These are phyloP conservation scores for Eugnorisma glareosa DNA, from an alignment of 2,888 invertebrate species.

Conservation along the genomic window DNA sequence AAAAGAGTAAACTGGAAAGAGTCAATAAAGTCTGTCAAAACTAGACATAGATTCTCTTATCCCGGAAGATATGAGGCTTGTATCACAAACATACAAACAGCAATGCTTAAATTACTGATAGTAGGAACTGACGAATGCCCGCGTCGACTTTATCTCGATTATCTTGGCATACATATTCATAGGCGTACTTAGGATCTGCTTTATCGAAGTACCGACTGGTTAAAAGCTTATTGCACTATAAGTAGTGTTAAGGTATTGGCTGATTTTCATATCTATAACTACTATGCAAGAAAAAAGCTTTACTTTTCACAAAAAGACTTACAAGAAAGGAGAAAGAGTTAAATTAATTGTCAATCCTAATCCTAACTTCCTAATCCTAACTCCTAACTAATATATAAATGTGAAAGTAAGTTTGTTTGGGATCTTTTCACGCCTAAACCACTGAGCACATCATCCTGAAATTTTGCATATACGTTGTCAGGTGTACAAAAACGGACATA, in stretches of 20 bases:
- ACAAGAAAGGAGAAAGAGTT: neutral
- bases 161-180: slow-evolving; percentile 55
- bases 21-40: slow-evolving; percentile 9
- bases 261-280: neutral
- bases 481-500: no score
- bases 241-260: neutral
- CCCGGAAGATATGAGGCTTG: slow-evolving; percentile 11
- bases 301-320: neutral
- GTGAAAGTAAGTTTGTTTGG: no score
- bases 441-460: no score
- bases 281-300: neutral
- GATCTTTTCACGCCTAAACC: no score
- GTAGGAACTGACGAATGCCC: slow-evolving; percentile 29
- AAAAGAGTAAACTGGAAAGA: neutral
- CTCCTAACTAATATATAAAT: neutral
- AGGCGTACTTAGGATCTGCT: slow-evolving; percentile 39
- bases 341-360: no score
- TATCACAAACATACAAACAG: slow-evolving; percentile 43
- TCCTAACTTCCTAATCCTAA: no score
- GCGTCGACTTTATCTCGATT: slow-evolving; percentile 44
- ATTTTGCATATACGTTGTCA: no score
- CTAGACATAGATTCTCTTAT: slow-evolving; percentile 7
- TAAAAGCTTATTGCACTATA: neutral
- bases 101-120: slow-evolving; percentile 46
- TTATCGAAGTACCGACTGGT: slow-evolving; percentile 6